phyloP scores from a whole-genome alignment of 2,888 invertebrate species.

The Iphiclides podalirius region DNA sequence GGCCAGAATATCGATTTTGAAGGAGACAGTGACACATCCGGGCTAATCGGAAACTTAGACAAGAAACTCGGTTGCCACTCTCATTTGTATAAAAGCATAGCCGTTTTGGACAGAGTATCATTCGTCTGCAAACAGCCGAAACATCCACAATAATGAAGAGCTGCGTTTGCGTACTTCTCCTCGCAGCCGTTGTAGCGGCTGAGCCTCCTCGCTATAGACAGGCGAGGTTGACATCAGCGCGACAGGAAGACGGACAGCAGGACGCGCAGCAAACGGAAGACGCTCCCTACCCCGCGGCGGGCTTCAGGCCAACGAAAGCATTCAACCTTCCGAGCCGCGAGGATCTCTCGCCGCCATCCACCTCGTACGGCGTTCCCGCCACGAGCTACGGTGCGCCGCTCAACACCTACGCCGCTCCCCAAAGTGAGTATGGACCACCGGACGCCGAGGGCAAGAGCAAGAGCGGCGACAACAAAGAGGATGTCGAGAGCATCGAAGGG shows the following conservation, averaged over 20 bases:
- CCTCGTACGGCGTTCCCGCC: conserved; percentile 62
- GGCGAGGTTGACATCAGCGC: conserved; percentile 47
- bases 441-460: conserved; percentile 22
- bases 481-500: conserved; percentile 26
- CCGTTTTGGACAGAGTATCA: conserved; percentile 53
- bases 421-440: conserved; percentile 53
- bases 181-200: conserved; percentile 54
- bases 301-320: conserved; percentile 54
- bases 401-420: conserved; percentile 55
- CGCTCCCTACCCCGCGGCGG: conserved; percentile 64
- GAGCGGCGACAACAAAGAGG: conserved; percentile 28
- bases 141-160: conserved; percentile 57
- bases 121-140: conserved; percentile 55
- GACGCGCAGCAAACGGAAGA: conserved; percentile 38
- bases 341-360: conserved; percentile 52
- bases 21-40: conserved; percentile 62
- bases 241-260: conserved; percentile 51
- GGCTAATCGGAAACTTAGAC: conserved; percentile 56
- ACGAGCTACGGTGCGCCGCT: conserved; percentile 66
- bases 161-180: conserved; percentile 52
- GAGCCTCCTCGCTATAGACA: conserved; percentile 59
- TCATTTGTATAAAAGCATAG: conserved; percentile 61
- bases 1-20: conserved; percentile 65
- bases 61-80: conserved; percentile 36
- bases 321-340: conserved; percentile 63